Conservation (phyloP, 1,140 invertebrate species). For the Atta colombica region DNA sequence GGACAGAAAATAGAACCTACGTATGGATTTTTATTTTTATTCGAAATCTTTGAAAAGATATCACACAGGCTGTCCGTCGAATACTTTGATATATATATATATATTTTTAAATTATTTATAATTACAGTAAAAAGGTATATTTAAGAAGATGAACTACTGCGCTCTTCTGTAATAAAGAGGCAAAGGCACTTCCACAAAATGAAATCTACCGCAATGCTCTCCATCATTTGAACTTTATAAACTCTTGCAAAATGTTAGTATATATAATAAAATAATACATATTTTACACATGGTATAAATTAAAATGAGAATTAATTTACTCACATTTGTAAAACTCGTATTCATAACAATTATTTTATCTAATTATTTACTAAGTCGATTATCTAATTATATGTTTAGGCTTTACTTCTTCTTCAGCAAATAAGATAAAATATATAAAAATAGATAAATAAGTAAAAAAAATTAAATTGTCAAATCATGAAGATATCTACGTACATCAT, state of each 20-base stretch:
- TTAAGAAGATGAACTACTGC: background rate
- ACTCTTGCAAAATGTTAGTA: slow-evolving; percentile 1
- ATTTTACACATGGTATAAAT: slow-evolving; percentile 40
- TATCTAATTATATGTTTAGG: slow-evolving; percentile 7
- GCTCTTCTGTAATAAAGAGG: background rate
- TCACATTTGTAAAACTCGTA: background rate
- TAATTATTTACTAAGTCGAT: slow-evolving; percentile 16
- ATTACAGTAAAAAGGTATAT: slow-evolving; percentile 44
- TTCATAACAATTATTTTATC: background rate
- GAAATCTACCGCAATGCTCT: background rate
- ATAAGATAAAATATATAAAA: slow-evolving; percentile 16
- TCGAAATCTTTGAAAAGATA: background rate
- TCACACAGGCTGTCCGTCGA: background rate
- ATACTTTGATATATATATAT: background rate
- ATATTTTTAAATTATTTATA: slow-evolving; percentile 15
- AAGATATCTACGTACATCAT: slow-evolving; percentile 20
- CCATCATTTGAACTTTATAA: background rate
- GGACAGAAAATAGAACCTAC: slow-evolving; percentile 38
- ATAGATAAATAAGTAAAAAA: slow-evolving; percentile 40
- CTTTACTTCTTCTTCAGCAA: slow-evolving; percentile 7
- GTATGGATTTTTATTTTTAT: slow-evolving; percentile 21
- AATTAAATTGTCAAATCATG: background rate
- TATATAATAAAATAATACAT: slow-evolving; percentile 49
- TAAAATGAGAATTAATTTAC: slow-evolving; percentile 24
- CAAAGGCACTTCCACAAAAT: background rate